These are phyloP conservation scores for Drosophila eugracilis DNA, from an alignment of 1,140 invertebrate species.

Conservation along the genomic window DNA sequence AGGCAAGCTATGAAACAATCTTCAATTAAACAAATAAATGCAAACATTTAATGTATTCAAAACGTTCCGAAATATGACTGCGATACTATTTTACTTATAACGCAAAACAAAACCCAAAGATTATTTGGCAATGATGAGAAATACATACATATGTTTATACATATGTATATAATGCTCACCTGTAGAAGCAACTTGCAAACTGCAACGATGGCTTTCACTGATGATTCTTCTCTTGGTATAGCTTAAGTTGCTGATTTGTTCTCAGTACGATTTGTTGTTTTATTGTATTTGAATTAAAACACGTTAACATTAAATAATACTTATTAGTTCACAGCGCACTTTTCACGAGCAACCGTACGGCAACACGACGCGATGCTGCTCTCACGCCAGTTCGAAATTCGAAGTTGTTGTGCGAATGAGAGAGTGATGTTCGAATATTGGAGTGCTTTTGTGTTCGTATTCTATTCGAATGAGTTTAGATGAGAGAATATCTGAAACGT, in stretches of 20 bases:
- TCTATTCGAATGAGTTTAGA: too few species aligned
- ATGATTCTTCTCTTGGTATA: neutral
- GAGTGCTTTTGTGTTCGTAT: conserved; percentile 1
- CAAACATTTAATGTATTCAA: neutral
- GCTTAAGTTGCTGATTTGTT: neutral
- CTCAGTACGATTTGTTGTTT: neutral
- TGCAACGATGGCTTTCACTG: neutral
- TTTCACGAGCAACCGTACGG: conserved; percentile 62
- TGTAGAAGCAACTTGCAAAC: neutral
- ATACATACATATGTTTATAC: too few species aligned
- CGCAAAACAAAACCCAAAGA: too few species aligned
- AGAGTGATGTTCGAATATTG: conserved; percentile 1
- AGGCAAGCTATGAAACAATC: neutral
- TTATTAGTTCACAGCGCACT: conserved; percentile 69
- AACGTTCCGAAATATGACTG: neutral
- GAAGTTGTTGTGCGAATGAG: conserved; percentile 22
- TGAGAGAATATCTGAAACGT: too few species aligned
- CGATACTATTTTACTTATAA: neutral
- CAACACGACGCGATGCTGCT: conserved; percentile 17
- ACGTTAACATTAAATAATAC: neutral
- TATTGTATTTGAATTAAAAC: neutral
- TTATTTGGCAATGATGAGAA: too few species aligned
- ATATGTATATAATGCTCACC: too few species aligned
- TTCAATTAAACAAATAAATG: neutral
- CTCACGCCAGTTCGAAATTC: conserved; percentile 54